A percentile compares a stretch with the other conserved stretches of the same genome.
These are phyloP conservation scores for Drosophila arizonae DNA, from an alignment of 1,140 invertebrate genomes.

Conservation along the genomic window DNA sequence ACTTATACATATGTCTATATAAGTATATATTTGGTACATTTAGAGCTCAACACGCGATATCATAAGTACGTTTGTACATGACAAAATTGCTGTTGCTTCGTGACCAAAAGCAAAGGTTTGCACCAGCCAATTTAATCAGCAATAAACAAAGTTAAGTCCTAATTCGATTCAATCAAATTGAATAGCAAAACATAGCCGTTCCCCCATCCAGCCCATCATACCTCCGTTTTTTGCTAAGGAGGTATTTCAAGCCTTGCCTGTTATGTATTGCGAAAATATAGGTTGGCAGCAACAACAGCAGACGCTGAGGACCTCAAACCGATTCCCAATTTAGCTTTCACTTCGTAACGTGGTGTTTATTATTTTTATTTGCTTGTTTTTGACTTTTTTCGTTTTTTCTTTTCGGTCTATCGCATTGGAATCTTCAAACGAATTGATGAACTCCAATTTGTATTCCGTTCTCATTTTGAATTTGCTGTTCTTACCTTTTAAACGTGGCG, in stretches of 20 bases:
- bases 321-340: conserved; percentile 60
- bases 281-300: conserved; percentile 74
- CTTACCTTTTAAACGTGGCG: conserved; percentile 46
- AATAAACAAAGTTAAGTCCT: conserved; percentile 81
- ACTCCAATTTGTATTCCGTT: conserved; percentile 28
- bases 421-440: conserved; percentile 60
- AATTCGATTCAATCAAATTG: conserved; percentile 81
- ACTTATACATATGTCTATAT: neutral
- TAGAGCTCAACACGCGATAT: conserved; percentile 25
- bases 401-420: conserved; percentile 44
- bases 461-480: conserved; percentile 51
- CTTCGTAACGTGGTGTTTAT: conserved; percentile 52
- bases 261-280: conserved; percentile 58
- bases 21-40: neutral
- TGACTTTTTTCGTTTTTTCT: conserved; percentile 20
- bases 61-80: conserved; percentile 11
- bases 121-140: conserved; percentile 78
- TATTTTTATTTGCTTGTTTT: conserved; percentile 30
- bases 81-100: conserved; percentile 45
- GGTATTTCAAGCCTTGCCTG: conserved; percentile 23
- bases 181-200: conserved; percentile 66
- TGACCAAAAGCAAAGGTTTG: conserved; percentile 61
- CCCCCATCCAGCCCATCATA: conserved; percentile 5
- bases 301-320: conserved; percentile 15
- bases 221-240: neutral